Evolutionary conservation across 1,140 invertebrate genomes (phyloP), one percentile per base, ranked within the genome.

Genomic region (Melitaea cinxia): DNA sequence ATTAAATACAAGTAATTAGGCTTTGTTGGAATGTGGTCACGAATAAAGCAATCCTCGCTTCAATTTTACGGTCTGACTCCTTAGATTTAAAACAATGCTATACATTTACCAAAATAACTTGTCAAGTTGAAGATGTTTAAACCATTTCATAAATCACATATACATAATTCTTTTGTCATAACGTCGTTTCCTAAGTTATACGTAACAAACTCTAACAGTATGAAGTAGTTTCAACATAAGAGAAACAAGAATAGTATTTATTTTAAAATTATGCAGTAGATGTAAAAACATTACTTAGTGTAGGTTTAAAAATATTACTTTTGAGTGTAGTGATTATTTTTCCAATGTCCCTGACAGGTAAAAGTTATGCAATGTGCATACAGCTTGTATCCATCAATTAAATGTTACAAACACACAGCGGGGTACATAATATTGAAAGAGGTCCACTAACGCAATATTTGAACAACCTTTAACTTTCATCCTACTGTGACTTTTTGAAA

Each of bases 61-160:
- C 42, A 12, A 47, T 47, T 60, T 60, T 52, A 60, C 58, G 58
- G 45, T 60, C 58, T 39, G 47, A 28, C 45, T 30, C 45, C 19
- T 65, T 21, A 45, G 14, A 57, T 30, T 28, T 30, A 15, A 26
- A 65, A 65, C 62, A 65, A 65, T 50, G 45, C 28, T 56, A 56
- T 53, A 52, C 21, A 30, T 52, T 57, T 57, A 57, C 54, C 15
- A 21, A 57, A 50, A 65, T 50, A 52, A 3, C 54, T 14, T 28
- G 62, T 57, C 52, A 49, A 55, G 35, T 53, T 17, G 35, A 45
- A 10, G 42, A 47, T 21, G 37, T 19, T 42, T 42, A 19, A 9
- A 12, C 17, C 6, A 23, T 47, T 47, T 47, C 9, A 14, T 12
- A 23, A 23, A 23, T 47, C 17, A 19, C 12, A n/a, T n/a, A n/a